A percentile compares a stretch with the other conserved stretches of the same genome.
Conservation (phyloP, 2,888 invertebrate genomes). For the Timema podura region DNA sequence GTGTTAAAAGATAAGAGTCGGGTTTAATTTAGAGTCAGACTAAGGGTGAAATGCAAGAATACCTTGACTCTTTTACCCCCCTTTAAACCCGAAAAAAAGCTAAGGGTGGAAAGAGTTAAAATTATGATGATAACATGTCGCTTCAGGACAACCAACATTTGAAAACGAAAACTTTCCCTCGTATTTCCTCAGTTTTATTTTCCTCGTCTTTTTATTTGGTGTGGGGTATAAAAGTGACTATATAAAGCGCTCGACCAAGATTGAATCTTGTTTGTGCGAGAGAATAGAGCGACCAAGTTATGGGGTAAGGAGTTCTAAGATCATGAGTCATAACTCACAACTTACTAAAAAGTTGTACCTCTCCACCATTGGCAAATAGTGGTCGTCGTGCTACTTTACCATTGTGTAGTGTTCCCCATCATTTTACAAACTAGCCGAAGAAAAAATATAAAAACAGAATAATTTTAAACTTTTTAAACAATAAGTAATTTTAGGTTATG, state of each 20-base stretch:
- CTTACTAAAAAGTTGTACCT: no score
- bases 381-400: no score
- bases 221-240: slow-evolving; percentile 3
- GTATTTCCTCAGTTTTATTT: slow-evolving; percentile 17
- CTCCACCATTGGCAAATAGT: no score
- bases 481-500: no score
- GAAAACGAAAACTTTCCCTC: slow-evolving; percentile 22
- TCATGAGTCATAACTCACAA: no score
- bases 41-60: slow-evolving; percentile 16
- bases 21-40: neutral
- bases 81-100: slow-evolving; percentile 1
- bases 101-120: slow-evolving; percentile 19
- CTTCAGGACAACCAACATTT: slow-evolving; percentile 23
- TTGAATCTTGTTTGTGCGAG: slow-evolving; percentile 23
- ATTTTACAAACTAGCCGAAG: no score
- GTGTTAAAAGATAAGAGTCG: slow-evolving; percentile 28
- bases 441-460: neutral
- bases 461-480: neutral
- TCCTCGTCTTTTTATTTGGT: neutral
- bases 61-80: no score
- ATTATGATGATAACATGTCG: slow-evolving; percentile 28
- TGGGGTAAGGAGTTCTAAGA: no score
- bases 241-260: slow-evolving; percentile 17
- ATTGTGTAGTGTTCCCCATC: no score
- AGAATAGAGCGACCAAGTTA: neutral